Base-by-base conservation (phyloP, 2,113 vertebrate species). In the Vombatus ursinus region DNA sequence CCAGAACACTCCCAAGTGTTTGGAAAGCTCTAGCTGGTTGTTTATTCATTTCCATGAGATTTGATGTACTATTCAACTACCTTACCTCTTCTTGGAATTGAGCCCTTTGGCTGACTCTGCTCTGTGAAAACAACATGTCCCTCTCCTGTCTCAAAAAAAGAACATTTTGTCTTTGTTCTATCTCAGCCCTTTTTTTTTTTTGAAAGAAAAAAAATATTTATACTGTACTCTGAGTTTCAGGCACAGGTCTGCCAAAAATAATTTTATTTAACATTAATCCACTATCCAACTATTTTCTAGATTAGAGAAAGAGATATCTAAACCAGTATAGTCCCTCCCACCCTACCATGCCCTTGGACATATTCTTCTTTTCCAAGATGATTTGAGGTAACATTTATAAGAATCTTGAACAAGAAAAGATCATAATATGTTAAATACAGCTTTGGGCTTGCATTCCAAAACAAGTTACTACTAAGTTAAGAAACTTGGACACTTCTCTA, bases 81-180 rank as follows among this genome's bases (percentile, higher is more conserved):
- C 96, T 57, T 89, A 7, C 95, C 96, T 90, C 93, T 96, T 89
- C 96, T 96, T 97, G 97, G 98, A 97, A 96, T 77, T 92, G 50
- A 94, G 95, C 95, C 96, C 97, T 96, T 95, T 97, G 96, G 96
- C 97, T 97, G 96, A 97, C 97, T 93, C 95, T 96, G 84, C 52
- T 61, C 68, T 97, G 96, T 95, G 96, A 97, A 98, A 97, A 98
- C 97, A 97, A 3, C 92, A 77, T 97, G 96, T 97, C 97, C 97
- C 92, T 98, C 93, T 93, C 28, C 89, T 0, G 89, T 96, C 92
- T 97, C 84, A n/a, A 52, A 97, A 97, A 96, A 97, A 77, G 94
- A 92, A 68, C 93, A 49, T 93, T 96, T 90, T 94, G 53, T 37
- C 53, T 95, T 95, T 92, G 61, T 95, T 96, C 93, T 90, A 94